Evolutionary conservation across 2,797 vertebrate species (phyloP).

Genomic region (Cichlasoma orientale): DNA sequence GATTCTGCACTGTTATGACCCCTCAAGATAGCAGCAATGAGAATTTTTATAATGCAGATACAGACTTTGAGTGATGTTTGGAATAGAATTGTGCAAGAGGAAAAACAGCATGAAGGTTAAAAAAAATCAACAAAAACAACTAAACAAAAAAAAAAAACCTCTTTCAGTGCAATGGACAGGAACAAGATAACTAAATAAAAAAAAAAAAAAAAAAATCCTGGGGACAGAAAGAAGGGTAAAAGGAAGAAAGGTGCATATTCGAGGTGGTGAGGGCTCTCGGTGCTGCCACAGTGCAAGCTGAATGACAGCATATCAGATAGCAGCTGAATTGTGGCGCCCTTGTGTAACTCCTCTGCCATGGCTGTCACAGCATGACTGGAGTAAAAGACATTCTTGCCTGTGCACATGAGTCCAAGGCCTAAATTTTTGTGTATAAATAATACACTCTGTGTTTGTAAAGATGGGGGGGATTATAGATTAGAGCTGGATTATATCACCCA

Average conservation of each 20-base stretch:
- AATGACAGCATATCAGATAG: slow-evolving; percentile 67
- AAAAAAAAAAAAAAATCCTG: slow-evolving; percentile 16
- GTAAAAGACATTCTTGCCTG: not conserved
- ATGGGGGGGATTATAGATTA: not conserved
- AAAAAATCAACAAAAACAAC: slow-evolving; percentile 2
- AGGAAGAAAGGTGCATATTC: slow-evolving; percentile 31
- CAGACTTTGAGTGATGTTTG: slow-evolving; percentile 51
- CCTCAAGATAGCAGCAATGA: slow-evolving; percentile 42
- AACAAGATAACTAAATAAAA: slow-evolving; percentile 68
- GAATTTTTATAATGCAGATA: slow-evolving; percentile 29
- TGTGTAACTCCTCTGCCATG: slow-evolving; percentile 33
- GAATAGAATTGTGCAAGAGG: slow-evolving; percentile 9
- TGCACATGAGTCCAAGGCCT: not conserved
- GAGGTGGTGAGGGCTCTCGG: slow-evolving; percentile 39
- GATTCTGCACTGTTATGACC: slow-evolving; percentile 7
- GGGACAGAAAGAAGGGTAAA: slow-evolving; percentile 27
- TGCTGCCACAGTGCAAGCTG: slow-evolving; percentile 32
- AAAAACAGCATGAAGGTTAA: not conserved
- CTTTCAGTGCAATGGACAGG: slow-evolving; percentile 26
- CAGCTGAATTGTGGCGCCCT: slow-evolving; percentile 33
- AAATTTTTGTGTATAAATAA: not conserved
- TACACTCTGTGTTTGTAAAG: not conserved
- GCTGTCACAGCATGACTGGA: slow-evolving; percentile 36
- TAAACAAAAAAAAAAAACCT: not conserved
- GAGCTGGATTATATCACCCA: not conserved